Percentiles rank a stretch among this genome's conserved stretches.
Conservation (phyloP, 2,113 vertebrate species). For the Seriola dumerili region DNA sequence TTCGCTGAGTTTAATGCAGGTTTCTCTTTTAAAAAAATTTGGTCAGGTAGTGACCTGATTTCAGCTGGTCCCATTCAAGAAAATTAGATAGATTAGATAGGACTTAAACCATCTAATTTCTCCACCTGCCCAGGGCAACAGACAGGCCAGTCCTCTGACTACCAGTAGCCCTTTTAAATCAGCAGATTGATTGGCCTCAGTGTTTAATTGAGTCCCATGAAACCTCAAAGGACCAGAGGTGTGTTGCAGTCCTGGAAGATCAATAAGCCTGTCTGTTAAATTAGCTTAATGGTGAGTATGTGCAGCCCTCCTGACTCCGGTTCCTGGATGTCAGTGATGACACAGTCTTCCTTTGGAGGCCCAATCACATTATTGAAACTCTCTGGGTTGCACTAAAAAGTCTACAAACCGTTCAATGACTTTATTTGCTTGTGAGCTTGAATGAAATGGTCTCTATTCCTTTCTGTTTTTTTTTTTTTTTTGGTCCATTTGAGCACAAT, state of each 20-base stretch:
- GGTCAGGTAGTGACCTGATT: background rate
- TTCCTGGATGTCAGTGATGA: slow-evolving; percentile 34
- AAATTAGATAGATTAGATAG: background rate
- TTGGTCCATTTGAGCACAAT: background rate
- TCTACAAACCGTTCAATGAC: background rate
- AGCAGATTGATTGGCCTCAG: slow-evolving; percentile 31
- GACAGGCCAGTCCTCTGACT: slow-evolving; percentile 6
- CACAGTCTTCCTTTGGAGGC: slow-evolving; percentile 1
- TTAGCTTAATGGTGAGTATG: slow-evolving; percentile 42
- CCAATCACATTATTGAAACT: slow-evolving; percentile 13
- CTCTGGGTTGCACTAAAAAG: background rate
- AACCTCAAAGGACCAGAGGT: slow-evolving; percentile 36
- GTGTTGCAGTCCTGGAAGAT: slow-evolving; percentile 37
- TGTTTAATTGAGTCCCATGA: slow-evolving; percentile 54
- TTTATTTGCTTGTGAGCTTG: background rate
- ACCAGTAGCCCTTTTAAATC: slow-evolving; percentile 21
- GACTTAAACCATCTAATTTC: slow-evolving; percentile 9
- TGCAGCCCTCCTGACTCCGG: slow-evolving; percentile 42
- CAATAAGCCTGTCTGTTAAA: slow-evolving; percentile 53
- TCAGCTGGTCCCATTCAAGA: background rate
- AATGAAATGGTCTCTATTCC: too few species aligned
- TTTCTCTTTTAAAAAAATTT: background rate
- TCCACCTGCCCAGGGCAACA: background rate
- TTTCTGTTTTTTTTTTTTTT: too few species aligned
- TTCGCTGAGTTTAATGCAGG: background rate